Percentiles rank a stretch among this genome's conserved stretches.
Conservation (phyloP, 1,140 invertebrate genomes). For the Oppia nitens region DNA sequence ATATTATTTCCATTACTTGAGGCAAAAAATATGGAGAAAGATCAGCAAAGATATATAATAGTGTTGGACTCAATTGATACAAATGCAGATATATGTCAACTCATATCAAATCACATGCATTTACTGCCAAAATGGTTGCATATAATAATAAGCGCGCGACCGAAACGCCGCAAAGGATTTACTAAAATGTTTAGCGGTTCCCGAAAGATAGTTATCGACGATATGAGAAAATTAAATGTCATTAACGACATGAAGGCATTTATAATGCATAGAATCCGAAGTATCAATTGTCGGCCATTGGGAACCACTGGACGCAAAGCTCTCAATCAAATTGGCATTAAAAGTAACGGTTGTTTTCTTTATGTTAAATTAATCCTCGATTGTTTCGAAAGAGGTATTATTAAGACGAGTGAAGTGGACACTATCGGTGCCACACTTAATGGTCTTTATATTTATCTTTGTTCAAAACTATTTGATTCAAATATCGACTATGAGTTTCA, state of each 20-base stretch:
- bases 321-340: constrained; percentile 84
- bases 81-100: constrained; percentile 56
- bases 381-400: constrained; percentile 78
- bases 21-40: neutral
- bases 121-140: constrained; percentile 84
- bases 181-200: constrained; percentile 85
- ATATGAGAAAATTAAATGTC: constrained; percentile 64
- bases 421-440: constrained; percentile 89
- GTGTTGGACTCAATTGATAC: constrained; percentile 12
- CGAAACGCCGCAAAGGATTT: constrained; percentile 52
- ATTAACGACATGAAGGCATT: constrained; percentile 82
- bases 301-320: constrained; percentile 49
- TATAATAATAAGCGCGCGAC: constrained; percentile 67
- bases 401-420: constrained; percentile 59
- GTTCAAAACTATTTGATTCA: constrained; percentile 72
- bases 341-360: constrained; percentile 86
- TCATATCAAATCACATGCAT: constrained; percentile 72
- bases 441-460: constrained; percentile 84
- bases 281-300: neutral
- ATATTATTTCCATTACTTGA: neutral
- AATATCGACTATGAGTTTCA: constrained; percentile 67
- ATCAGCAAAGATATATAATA: constrained; percentile 4
- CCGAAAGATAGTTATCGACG: constrained; percentile 61
- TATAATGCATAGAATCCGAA: constrained; percentile 61
- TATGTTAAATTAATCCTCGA: constrained; percentile 84